A percentile compares a stretch with the other conserved stretches of the same genome.
Conservation (phyloP, 2,888 invertebrate genomes). For the Apamea monoglypha region DNA sequence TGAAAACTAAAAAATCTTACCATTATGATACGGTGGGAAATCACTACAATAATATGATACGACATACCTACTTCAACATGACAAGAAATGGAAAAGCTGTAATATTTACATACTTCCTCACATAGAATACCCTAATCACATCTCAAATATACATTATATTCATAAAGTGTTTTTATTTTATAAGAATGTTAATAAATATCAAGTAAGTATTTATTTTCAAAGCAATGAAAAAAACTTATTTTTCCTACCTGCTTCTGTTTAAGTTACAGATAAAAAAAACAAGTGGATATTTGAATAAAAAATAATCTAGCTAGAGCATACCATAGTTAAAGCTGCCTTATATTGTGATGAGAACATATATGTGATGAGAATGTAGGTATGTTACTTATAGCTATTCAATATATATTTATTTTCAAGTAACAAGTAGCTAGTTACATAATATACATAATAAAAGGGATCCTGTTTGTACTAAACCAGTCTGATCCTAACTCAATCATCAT, state of each 20-base stretch:
- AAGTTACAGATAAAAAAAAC: constrained; percentile 16
- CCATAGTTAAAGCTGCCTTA: constrained; percentile 65
- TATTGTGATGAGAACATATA: constrained; percentile 60
- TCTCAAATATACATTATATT: constrained; percentile 58
- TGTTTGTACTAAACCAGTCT: constrained; percentile 75
- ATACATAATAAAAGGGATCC: constrained; percentile 32
- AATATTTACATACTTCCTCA: constrained; percentile 57
- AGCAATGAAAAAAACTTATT: constrained; percentile 1
- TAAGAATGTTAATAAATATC: constrained; percentile 30
- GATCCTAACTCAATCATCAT: constrained; percentile 87
- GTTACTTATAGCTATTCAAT: constrained; percentile 36
- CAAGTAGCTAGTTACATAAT: constrained; percentile 29
- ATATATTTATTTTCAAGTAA: constrained; percentile 25
- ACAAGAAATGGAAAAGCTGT: constrained; percentile 49
- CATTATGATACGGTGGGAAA: constrained; percentile 72
- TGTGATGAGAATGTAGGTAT: constrained; percentile 46
- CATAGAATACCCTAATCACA: constrained; percentile 30
- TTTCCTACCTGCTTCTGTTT: neutral
- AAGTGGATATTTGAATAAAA: neutral
- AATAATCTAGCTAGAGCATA: constrained; percentile 35
- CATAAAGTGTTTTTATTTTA: constrained; percentile 21
- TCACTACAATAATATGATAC: constrained; percentile 59
- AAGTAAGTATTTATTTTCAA: constrained; percentile 1
- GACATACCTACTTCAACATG: constrained; percentile 49
- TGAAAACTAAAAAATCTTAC: constrained; percentile 59